These are phyloP conservation scores for Iphiclides podalirius DNA, from an alignment of 2,888 invertebrate genomes.

Conservation along the genomic window DNA sequence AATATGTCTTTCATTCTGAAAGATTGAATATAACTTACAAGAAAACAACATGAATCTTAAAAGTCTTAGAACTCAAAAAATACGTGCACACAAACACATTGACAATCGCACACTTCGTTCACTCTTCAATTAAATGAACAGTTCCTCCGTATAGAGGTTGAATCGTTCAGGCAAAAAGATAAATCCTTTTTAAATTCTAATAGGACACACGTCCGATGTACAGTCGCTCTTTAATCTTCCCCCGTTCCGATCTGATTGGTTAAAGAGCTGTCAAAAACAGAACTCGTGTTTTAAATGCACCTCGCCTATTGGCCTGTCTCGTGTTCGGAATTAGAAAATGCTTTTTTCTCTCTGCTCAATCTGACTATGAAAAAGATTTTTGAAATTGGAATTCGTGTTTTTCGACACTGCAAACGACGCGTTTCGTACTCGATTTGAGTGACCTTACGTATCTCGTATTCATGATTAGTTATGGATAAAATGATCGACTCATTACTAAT, in stretches of 20 bases:
- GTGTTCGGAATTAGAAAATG: constrained; percentile 45
- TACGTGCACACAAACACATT: too few species aligned
- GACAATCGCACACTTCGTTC: neutral
- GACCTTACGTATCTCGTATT: neutral
- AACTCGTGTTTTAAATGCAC: constrained; percentile 65
- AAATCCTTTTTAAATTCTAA: constrained; percentile 60
- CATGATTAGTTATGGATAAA: neutral
- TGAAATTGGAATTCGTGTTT: constrained; percentile 18
- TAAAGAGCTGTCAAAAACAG: constrained; percentile 70
- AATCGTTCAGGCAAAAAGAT: constrained; percentile 34
- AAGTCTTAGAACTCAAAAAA: too few species aligned
- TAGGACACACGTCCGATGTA: constrained; percentile 46
- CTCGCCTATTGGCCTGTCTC: constrained; percentile 55
- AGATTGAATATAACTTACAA: too few species aligned
- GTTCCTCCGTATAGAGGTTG: constrained; percentile 16
- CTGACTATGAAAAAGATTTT: constrained; percentile 14
- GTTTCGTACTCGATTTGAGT: constrained; percentile 37
- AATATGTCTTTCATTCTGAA: too few species aligned
- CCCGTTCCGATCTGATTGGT: constrained; percentile 68
- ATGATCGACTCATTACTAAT: neutral
- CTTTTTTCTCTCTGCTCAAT: constrained; percentile 21
- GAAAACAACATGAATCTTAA: too few species aligned
- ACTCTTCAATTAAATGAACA: constrained; percentile 17
- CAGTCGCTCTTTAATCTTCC: constrained; percentile 56
- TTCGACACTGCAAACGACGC: constrained; percentile 27